Percentiles rank a stretch among this genome's conserved stretches.
These are phyloP conservation scores for Propithecus perrieri DNA, from an alignment of 2,797 vertebrate species.

Conservation along the genomic window DNA sequence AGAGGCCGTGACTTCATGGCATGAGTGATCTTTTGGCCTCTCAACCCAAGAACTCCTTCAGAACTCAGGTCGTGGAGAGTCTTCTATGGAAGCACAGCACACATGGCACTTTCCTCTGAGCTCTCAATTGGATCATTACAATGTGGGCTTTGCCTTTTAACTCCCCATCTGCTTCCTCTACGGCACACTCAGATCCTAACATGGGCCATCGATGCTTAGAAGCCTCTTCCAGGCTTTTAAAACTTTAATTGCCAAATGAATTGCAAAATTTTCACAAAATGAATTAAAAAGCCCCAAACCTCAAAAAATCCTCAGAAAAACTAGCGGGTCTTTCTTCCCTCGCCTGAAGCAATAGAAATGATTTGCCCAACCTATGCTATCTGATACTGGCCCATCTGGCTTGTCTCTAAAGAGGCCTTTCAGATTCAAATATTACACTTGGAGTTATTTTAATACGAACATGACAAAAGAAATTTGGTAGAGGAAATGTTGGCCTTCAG, in stretches of 20 bases:
- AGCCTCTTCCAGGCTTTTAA: background rate
- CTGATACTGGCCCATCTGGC: conserved; percentile 12
- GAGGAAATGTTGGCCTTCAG: background rate
- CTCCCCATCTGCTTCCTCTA: background rate
- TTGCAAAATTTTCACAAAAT: background rate
- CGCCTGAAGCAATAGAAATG: conserved; percentile 2
- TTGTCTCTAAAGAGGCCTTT: background rate
- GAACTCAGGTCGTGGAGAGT: fast-evolving
- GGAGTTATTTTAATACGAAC: conserved; percentile 33
- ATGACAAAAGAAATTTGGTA: conserved; percentile 34
- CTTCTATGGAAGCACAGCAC: background rate
- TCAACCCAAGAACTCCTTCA: background rate
- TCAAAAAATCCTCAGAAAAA: background rate
- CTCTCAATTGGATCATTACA: background rate
- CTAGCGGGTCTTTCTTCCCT: background rate
- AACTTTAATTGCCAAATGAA: background rate
- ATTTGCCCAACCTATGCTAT: background rate
- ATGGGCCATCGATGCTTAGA: background rate
- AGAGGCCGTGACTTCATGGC: background rate
- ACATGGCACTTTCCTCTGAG: fast-evolving
- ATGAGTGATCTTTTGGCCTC: background rate
- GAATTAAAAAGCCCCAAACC: background rate
- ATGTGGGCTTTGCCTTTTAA: background rate
- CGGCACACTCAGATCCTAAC: background rate
- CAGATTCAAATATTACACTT: background rate